These are phyloP conservation scores for Urosaurus nigricauda DNA, from an alignment of 2,797 vertebrate genomes.

Conservation along the genomic window DNA sequence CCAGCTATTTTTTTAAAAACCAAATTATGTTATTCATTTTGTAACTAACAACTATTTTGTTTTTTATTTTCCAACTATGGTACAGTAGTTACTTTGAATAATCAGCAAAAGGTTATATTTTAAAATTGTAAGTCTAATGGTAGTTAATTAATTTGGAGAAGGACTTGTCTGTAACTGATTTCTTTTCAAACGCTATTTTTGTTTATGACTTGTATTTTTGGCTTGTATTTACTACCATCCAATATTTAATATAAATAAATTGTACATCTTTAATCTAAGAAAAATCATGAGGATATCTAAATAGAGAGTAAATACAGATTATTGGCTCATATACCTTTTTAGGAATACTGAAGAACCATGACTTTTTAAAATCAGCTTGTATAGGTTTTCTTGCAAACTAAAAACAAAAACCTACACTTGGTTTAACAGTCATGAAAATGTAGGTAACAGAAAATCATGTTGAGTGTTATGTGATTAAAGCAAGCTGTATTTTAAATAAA, in stretches of 20 bases:
- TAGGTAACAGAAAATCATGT: background rate
- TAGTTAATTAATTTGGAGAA: no score
- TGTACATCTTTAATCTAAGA: background rate
- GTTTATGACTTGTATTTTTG: background rate
- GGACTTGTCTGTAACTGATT: no score
- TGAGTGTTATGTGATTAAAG: background rate
- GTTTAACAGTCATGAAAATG: background rate
- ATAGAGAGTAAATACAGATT: background rate
- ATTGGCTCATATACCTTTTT: background rate
- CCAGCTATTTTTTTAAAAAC: no score
- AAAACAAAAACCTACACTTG: no score
- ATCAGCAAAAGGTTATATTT: no score
- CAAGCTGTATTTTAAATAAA: no score
- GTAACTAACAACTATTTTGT: no score
- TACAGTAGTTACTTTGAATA: no score
- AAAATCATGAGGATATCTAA: background rate
- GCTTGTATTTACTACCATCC: background rate
- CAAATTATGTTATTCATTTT: no score
- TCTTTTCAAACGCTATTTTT: background rate
- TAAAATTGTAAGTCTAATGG: no score
- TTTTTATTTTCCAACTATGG: no score
- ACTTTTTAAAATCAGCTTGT: background rate
- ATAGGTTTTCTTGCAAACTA: no score
- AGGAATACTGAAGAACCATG: background rate
- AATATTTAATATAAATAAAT: background rate